Base-by-base conservation (phyloP, 1,140 invertebrate genomes). In the Ceratosolen solmsi region DNA sequence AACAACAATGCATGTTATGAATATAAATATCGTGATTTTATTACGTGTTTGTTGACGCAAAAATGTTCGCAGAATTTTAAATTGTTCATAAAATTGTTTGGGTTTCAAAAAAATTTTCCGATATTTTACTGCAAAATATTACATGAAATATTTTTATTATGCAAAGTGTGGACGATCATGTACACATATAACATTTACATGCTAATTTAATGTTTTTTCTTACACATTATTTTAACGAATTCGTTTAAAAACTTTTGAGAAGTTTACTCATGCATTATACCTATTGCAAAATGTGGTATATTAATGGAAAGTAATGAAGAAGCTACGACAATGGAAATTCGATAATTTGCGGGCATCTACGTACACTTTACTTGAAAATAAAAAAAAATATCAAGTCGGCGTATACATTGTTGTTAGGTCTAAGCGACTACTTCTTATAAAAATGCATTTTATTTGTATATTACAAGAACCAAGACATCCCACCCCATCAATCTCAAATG, bases 91-190 rank as follows among this genome's bases (percentile, higher is more conserved):
- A 63, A 63, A 63, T 63, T 33, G 33, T 33, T 63, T 63, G 27
- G 15, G 17, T 2, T 33, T 36, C 0, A 33, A 63, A 60, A 63
- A 63, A 33, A n/a, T 13, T 46, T 46, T 46, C 41, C 13, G 41
- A 46, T 13, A 13, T 46, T 46, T 46, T 13, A 5, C 41, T 13
- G 13, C 41, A 1, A 38, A 68, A 38, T 68, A 68, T 68, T 68
- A 38, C n/a, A 4, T n/a, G 17, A 68, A 68, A 68, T 38, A 38
- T 68, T n/a, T 68, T 68, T 68, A 38, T 5, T 68, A 68, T 68
- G 63, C 36, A 68, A 68, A 68, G 63, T 68, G 63, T n/a, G 22
- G 33, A 22, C 63, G 20, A 68, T 68, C 38, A 68, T 38, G 33
- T 68, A 68, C 36, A 38, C 63, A n/a, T 68, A 68, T 3, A 38